A percentile compares a stretch with the other conserved stretches of the same genome.
These are phyloP conservation scores for Pseudois nayaur DNA, from an alignment of 2,113 vertebrate genomes.

Conservation along the genomic window DNA sequence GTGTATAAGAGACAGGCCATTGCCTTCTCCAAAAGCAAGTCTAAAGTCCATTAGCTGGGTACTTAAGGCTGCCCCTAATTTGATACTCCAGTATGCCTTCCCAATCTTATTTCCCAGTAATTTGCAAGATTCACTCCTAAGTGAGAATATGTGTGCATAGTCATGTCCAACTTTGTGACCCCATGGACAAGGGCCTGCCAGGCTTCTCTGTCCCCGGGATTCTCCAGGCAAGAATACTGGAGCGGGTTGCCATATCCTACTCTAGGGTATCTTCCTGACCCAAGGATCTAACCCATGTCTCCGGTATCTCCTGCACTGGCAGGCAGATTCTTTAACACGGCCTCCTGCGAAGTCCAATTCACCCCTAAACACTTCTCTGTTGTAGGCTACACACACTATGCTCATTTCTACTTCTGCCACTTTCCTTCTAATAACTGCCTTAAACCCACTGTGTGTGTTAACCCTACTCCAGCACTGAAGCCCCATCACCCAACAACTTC, in stretches of 20 bases:
- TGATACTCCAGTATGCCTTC: not conserved
- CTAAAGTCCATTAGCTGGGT: not conserved
- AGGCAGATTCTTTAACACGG: not conserved
- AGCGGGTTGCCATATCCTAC: not conserved
- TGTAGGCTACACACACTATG: not conserved
- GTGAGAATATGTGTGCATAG: not conserved
- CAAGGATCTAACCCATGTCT: not conserved
- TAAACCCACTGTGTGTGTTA: not conserved
- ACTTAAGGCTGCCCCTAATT: not conserved
- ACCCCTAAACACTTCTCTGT: not conserved
- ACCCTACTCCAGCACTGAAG: not conserved
- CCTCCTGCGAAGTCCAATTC: not conserved
- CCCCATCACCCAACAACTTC: not conserved
- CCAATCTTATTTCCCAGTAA: not conserved
- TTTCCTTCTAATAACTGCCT: not conserved
- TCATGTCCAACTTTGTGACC: not conserved
- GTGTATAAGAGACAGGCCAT: too few species aligned
- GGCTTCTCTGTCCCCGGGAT: not conserved
- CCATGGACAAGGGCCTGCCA: not conserved
- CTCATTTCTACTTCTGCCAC: not conserved
- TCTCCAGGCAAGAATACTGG: not conserved
- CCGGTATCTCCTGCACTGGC: not conserved
- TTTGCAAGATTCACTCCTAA: not conserved
- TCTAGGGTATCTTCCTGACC: not conserved
- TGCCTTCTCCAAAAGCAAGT: not conserved